Conservation (phyloP, 2,113 vertebrate species). For the Salvelinus alpinus region DNA sequence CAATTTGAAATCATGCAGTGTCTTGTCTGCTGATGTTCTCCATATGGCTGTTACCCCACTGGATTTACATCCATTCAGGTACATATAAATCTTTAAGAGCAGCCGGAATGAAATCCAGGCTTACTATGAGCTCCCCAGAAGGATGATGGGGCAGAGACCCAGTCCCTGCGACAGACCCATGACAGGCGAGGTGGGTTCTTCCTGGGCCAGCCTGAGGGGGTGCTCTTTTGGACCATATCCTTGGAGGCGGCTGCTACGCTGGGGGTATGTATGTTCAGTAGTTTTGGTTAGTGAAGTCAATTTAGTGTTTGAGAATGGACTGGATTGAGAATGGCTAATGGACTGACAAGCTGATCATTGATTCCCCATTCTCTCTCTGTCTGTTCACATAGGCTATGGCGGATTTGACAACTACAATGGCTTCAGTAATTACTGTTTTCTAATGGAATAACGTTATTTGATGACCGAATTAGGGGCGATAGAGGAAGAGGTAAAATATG, state of each 20-base stretch:
- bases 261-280: constrained; percentile 74
- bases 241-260: constrained; percentile 88
- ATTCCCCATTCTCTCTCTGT: background rate
- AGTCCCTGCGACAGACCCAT: constrained; percentile 98
- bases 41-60: constrained; percentile 18
- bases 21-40: constrained; percentile 46
- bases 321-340: no score
- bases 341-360: background rate
- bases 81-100: constrained; percentile 99
- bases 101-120: constrained; percentile 96
- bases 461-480: constrained; percentile 89
- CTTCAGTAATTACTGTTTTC: constrained; percentile 91
- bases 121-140: constrained; percentile 93
- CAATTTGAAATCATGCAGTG: constrained; percentile 27
- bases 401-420: constrained; percentile 94
- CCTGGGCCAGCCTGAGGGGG: constrained; percentile 79
- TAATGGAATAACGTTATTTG: constrained; percentile 84
- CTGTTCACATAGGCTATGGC: constrained; percentile 81
- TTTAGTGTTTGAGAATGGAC: no score
- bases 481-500: constrained; percentile 80
- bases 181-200: constrained; percentile 91
- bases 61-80: constrained; percentile 74
- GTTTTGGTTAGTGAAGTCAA: no score
- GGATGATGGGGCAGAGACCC: constrained; percentile 91
- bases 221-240: constrained; percentile 93